Percentiles rank a stretch among this genome's conserved stretches.
Conservation (phyloP, 2,888 invertebrate genomes). For the Lithophane semibrunnea region DNA sequence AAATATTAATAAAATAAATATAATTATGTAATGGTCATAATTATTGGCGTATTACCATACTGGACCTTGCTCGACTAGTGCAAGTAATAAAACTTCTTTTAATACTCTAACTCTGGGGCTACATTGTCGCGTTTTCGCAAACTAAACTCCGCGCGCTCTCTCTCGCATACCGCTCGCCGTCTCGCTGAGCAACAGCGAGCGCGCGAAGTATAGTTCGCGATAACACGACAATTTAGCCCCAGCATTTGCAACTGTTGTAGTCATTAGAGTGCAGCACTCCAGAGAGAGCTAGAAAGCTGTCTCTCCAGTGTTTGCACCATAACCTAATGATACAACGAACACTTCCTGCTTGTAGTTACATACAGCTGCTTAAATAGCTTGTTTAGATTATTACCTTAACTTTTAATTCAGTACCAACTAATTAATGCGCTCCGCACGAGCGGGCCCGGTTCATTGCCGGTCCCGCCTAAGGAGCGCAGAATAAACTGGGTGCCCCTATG, state of each 20-base stretch:
- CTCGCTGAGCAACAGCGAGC: too few species aligned
- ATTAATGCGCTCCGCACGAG: slow-evolving; percentile 82
- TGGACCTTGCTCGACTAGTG: too few species aligned
- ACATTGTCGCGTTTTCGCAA: too few species aligned
- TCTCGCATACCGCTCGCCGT: too few species aligned
- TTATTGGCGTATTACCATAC: background rate
- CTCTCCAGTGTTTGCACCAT: background rate
- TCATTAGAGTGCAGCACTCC: background rate
- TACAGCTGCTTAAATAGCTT: background rate
- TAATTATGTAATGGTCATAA: background rate
- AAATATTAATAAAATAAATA: slow-evolving; percentile 44
- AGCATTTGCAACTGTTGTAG: background rate
- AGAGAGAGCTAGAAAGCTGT: background rate
- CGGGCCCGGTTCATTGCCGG: slow-evolving; percentile 71
- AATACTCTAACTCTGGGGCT: too few species aligned
- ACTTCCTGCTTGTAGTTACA: background rate
- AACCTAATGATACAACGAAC: too few species aligned
- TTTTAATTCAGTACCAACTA: background rate
- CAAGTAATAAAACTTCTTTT: background rate
- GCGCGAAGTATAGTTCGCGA: too few species aligned
- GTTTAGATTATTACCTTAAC: background rate
- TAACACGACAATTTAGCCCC: too few species aligned
- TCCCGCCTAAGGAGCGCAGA: slow-evolving; percentile 81
- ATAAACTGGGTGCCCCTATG: slow-evolving; percentile 86
- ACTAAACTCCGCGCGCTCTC: too few species aligned